Base-by-base conservation (phyloP, 1,140 invertebrate species). In the Zaprionus inermis region DNA sequence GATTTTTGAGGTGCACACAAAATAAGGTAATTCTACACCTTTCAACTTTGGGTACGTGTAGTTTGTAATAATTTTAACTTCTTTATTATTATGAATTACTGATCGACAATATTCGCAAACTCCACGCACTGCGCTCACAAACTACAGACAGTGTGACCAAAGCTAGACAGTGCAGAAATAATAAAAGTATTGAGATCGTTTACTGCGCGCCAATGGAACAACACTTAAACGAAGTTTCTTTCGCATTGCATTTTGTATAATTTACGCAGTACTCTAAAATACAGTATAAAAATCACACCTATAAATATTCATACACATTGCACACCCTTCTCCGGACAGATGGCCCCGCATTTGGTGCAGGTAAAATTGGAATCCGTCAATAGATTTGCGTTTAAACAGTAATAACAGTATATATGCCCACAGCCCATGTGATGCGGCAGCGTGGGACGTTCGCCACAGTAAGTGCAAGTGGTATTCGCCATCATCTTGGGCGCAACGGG, bases 391-490 rank as follows among this genome's bases (percentile, higher is more conserved):
- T 76, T 93, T 67, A 95, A 81, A 89, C 95, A 95, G 76, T 94
- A 94, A 92, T 95, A 95, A 90, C 95, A 95, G 90, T 94, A 95
- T 61, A 95, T 93, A 91, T 95, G 95, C 12, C 91, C 91, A 84
- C 95, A 95, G 9, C 94, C 94, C 94, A 95, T 95, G 64, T 94
- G 93, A 89, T 95, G 93, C 10, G 95, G 95, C 55, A 94, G 79
- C 10, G 94, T 93, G 5, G 94, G 94, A 46, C 91, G 92, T 68
- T 93, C 92, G 0, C 90, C 91, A 79, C 95, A 95, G 84, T 92
- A 92, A 11, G 93, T 93, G 92, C 95, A 95, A 46, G 92, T 92
- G 4, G 94, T 94, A 56, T 90, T 68, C 6, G 49, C 7, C 12
- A 76, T 73, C 66, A 91, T 63, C 57, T 81, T 79, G 2, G 81